These are phyloP conservation scores for Plodia interpunctella DNA, from an alignment of 1,140 invertebrate genomes.

Conservation along the genomic window DNA sequence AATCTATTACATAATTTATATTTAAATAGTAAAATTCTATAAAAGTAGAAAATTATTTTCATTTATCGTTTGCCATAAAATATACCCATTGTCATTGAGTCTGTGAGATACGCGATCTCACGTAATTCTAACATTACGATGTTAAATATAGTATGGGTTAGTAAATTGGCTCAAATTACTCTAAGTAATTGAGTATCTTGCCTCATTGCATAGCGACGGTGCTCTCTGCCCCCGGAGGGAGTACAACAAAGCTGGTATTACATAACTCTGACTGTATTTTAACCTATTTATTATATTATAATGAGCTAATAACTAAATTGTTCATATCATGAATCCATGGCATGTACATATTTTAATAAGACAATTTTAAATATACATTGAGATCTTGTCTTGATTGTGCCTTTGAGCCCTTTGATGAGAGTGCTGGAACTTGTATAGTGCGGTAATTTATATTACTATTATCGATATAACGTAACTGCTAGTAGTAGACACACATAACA, in stretches of 20 bases:
- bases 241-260: neutral
- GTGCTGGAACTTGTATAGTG: neutral
- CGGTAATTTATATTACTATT: too few species aligned
- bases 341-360: too few species aligned
- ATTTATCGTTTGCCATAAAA: neutral
- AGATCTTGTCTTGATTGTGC: neutral
- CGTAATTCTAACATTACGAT: neutral
- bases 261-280: neutral
- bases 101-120: neutral
- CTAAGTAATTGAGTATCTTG: constrained; percentile 4
- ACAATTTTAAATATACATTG: too few species aligned
- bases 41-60: too few species aligned
- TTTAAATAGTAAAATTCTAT: too few species aligned
- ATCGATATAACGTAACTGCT: too few species aligned
- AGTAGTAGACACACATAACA: too few species aligned
- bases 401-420: too few species aligned
- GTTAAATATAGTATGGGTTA: constrained; percentile 3
- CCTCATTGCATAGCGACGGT: neutral
- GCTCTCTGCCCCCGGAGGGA: neutral
- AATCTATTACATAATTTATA: too few species aligned
- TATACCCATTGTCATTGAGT: neutral
- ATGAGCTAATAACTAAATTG: neutral
- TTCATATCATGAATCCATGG: neutral
- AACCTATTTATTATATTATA: neutral
- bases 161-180: constrained; percentile 2